These are phyloP conservation scores for Colossoma macropomum DNA, from an alignment of 2,113 vertebrate species.

Conservation along the genomic window DNA sequence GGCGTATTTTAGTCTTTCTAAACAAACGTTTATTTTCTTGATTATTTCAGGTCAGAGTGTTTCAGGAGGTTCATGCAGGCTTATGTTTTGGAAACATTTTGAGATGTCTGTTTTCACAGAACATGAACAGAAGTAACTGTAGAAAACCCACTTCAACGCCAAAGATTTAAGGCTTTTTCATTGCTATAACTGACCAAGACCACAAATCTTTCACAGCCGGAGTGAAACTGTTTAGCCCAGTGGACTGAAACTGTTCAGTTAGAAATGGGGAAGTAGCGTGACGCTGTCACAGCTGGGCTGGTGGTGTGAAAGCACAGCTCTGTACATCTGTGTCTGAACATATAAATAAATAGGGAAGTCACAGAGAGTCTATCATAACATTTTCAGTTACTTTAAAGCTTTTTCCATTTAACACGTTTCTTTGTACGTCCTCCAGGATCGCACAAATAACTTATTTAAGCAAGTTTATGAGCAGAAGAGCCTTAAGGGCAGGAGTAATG, in stretches of 20 bases:
- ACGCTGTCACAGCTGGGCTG: neutral
- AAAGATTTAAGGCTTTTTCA: neutral
- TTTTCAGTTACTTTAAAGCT: conserved; percentile 41
- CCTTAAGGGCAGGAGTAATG: conserved; percentile 96
- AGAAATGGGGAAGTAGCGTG: neutral
- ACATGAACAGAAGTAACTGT: neutral
- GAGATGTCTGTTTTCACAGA: too few relatives aligned
- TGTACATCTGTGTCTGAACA: neutral
- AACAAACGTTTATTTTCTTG: too few relatives aligned
- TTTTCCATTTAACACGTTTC: too few relatives aligned
- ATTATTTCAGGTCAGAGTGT: too few relatives aligned
- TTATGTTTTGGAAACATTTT: too few relatives aligned
- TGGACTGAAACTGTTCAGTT: neutral
- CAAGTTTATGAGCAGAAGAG: conserved; percentile 99
- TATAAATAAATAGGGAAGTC: too few relatives aligned
- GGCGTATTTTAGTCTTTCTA: too few relatives aligned
- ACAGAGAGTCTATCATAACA: neutral
- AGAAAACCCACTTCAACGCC: neutral
- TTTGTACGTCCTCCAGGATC: conserved; percentile 81
- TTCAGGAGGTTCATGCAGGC: too few relatives aligned
- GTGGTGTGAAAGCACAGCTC: neutral
- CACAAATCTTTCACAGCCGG: neutral
- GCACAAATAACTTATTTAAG: conserved; percentile 99
- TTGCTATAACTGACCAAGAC: neutral
- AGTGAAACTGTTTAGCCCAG: neutral